A percentile compares a stretch with the other conserved stretches of the same genome.
These are phyloP conservation scores for Netelia fuscicornis DNA, from an alignment of 2,888 invertebrate genomes.

Conservation along the genomic window DNA sequence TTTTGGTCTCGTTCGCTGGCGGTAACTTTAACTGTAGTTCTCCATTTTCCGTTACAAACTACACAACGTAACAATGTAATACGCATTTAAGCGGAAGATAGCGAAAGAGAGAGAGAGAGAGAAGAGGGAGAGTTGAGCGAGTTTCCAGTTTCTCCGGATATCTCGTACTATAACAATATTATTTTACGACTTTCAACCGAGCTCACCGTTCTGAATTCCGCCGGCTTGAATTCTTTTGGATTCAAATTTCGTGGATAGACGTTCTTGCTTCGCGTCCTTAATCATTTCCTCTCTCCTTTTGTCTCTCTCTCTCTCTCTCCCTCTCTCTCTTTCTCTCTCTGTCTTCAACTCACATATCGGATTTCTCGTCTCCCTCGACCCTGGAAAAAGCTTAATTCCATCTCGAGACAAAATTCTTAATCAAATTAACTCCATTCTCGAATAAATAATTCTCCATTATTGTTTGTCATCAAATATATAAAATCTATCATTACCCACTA, in stretches of 20 bases:
- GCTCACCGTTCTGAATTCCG: constrained; percentile 6
- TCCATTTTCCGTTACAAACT: neutral
- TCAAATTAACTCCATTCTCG: neutral
- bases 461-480: too few relatives aligned
- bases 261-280: neutral
- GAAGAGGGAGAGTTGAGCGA: neutral
- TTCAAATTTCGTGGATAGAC: constrained; percentile 4
- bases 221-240: constrained; percentile 1
- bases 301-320: too few relatives aligned
- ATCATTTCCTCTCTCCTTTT: too few relatives aligned
- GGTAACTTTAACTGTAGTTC: constrained; percentile 29
- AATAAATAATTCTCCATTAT: neutral
- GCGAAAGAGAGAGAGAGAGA: neutral
- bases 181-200: neutral
- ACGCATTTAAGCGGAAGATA: constrained; percentile 2
- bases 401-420: neutral
- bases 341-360: neutral
- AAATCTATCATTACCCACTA: too few relatives aligned
- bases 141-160: constrained; percentile 34
- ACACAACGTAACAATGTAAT: constrained; percentile 6
- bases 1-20: neutral
- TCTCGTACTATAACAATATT: constrained; percentile 29
- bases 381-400: neutral
- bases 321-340: too few relatives aligned
- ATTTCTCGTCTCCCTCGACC: neutral